Percentiles rank a stretch among this genome's conserved stretches.
Evolutionary conservation across 2,113 vertebrate species (phyloP).

Genomic region (Seriola aureovittata): DNA sequence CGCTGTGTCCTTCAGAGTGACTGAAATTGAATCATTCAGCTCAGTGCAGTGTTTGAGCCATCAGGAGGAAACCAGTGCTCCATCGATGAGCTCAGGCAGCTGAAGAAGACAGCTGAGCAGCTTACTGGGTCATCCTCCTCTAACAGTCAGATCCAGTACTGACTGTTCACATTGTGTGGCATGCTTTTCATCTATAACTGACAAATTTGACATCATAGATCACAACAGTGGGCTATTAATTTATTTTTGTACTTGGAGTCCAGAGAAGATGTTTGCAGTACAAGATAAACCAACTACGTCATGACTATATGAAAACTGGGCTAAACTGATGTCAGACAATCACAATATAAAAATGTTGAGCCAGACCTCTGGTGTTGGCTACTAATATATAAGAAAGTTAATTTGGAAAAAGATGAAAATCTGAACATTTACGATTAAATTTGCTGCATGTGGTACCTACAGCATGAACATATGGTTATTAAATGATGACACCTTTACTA

Average conservation of each 20-base stretch:
- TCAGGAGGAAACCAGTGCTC: conserved; percentile 3
- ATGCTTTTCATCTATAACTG: conserved; percentile 33
- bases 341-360: no score
- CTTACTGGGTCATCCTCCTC: conserved; percentile 24
- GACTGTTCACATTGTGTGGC: conserved; percentile 5
- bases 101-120: neutral
- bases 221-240: neutral
- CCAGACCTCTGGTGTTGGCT: neutral
- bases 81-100: neutral
- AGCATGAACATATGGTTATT: no score
- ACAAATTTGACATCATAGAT: conserved; percentile 26
- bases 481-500: neutral
- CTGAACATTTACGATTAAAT: no score
- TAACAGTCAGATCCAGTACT: neutral
- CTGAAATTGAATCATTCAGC: conserved; percentile 44
- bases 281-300: neutral
- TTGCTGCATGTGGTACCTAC: no score
- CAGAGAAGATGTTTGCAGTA: conserved; percentile 3
- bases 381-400: neutral
- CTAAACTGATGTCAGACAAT: no score
- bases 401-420: neutral
- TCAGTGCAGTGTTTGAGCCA: accelerated
- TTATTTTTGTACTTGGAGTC: neutral
- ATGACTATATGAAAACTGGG: no score
- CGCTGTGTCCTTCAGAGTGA: conserved; percentile 41